These are phyloP conservation scores for Aramus guarauna DNA, from an alignment of 2,113 vertebrate species.

Conservation along the genomic window DNA sequence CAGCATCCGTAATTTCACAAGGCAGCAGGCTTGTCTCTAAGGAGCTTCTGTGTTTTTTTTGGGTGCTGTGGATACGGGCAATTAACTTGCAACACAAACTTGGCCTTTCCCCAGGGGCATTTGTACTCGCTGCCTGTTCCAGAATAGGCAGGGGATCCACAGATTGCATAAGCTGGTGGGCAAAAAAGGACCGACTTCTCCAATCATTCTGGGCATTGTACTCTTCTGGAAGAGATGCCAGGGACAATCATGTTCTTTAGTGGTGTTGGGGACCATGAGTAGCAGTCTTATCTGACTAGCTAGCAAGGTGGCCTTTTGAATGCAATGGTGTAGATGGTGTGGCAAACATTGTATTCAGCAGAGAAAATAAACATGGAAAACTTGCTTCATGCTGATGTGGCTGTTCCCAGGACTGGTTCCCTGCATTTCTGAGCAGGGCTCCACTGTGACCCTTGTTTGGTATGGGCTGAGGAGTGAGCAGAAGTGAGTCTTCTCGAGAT, in stretches of 20 bases:
- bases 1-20: neutral
- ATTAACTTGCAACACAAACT: neutral
- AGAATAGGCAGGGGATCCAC: neutral
- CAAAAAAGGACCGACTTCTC: neutral
- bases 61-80: neutral
- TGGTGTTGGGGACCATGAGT: neutral
- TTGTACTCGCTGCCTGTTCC: neutral
- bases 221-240: neutral
- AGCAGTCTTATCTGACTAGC: neutral
- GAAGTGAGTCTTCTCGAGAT: neutral
- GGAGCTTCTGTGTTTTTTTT: conserved; percentile 2
- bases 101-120: neutral
- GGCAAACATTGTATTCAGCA: rapidly evolving
- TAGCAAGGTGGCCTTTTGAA: neutral
- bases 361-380: neutral
- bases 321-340: neutral
- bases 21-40: conserved; percentile 1
- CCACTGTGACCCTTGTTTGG: neutral
- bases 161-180: neutral
- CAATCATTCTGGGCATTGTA: neutral
- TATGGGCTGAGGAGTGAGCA: rapidly evolving
- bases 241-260: neutral
- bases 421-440: neutral
- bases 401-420: neutral
- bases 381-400: neutral